Evolutionary conservation across 2,113 vertebrate species (phyloP).

Genomic region (Nansenia antarctica): DNA sequence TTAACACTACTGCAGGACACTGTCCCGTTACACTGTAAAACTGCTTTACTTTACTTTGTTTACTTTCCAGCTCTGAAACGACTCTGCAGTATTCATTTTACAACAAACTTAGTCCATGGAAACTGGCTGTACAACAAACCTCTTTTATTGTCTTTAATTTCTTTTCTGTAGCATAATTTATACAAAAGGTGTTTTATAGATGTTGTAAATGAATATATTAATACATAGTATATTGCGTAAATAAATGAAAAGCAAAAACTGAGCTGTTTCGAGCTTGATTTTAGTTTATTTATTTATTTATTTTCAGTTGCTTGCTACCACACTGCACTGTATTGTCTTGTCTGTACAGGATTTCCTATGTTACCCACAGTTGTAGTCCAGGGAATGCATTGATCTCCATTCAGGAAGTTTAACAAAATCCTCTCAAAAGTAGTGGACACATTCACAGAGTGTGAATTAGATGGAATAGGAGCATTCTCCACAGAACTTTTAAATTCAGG

Average conservation of each 20-base stretch:
- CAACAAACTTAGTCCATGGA: constrained; percentile 31
- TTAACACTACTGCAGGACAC: constrained; percentile 31
- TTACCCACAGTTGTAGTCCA: background rate
- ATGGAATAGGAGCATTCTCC: background rate
- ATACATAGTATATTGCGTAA: constrained; percentile 68
- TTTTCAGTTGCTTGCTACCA: background rate
- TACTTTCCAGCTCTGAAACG: background rate
- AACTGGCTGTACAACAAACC: constrained; percentile 29
- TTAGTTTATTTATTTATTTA: background rate
- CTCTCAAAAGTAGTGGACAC: background rate
- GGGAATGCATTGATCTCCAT: no score
- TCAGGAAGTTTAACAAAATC: background rate
- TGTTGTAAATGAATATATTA: constrained; percentile 74
- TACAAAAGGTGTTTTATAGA: constrained; percentile 73
- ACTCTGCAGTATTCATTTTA: constrained; percentile 18
- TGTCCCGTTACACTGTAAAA: constrained; percentile 19
- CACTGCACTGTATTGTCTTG: background rate
- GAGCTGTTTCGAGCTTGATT: background rate
- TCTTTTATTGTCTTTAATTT: constrained; percentile 35
- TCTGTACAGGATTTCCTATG: background rate
- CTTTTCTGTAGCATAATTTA: constrained; percentile 69
- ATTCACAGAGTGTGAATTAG: no score
- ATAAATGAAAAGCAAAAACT: constrained; percentile 67
- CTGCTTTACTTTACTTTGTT: background rate
- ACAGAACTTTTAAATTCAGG: background rate